These are phyloP conservation scores for Geodia barretti DNA, from an alignment of 37 sponge, comb jelly and placozoan genomes.

Conservation along the genomic window DNA sequence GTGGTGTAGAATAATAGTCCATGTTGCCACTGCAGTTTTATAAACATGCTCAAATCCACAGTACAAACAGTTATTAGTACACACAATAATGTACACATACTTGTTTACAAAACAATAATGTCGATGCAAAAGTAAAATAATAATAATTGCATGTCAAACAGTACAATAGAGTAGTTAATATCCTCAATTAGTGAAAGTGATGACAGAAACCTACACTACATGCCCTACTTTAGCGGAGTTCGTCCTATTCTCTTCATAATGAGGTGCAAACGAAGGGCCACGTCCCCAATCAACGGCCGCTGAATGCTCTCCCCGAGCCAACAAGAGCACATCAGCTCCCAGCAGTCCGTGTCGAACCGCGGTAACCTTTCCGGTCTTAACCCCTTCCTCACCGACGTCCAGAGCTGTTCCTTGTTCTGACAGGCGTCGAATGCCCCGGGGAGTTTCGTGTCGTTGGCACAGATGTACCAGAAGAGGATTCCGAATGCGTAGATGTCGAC, in stretches of 20 bases:
- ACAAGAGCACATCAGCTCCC: constrained; percentile 87
- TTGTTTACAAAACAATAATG: too few species aligned
- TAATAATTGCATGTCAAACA: too few species aligned
- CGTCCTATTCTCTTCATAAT: constrained; percentile 73
- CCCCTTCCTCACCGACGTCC: constrained; percentile 86
- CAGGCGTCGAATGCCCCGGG: constrained; percentile 83
- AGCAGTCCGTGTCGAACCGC: constrained; percentile 75
- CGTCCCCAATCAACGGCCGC: constrained; percentile 79
- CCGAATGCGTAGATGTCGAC: constrained; percentile 99
- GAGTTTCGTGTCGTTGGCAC: constrained; percentile 74
- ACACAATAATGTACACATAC: too few species aligned
- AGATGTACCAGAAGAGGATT: constrained; percentile 98
- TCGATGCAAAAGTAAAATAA: too few species aligned
- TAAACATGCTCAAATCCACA: too few species aligned
- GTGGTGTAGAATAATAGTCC: too few species aligned
- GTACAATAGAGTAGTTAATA: too few species aligned
- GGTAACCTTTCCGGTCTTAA: constrained; percentile 87
- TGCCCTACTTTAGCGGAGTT: constrained; percentile 11
- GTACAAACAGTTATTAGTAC: too few species aligned
- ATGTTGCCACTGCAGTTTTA: too few species aligned
- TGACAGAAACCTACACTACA: too few species aligned
- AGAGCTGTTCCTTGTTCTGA: constrained; percentile 87
- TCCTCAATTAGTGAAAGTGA: too few species aligned
- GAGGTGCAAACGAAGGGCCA: constrained; percentile 53
- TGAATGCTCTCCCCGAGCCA: constrained; percentile 76